Base-by-base conservation (phyloP, 2,797 vertebrate genomes). In the Eulemur mongoz region DNA sequence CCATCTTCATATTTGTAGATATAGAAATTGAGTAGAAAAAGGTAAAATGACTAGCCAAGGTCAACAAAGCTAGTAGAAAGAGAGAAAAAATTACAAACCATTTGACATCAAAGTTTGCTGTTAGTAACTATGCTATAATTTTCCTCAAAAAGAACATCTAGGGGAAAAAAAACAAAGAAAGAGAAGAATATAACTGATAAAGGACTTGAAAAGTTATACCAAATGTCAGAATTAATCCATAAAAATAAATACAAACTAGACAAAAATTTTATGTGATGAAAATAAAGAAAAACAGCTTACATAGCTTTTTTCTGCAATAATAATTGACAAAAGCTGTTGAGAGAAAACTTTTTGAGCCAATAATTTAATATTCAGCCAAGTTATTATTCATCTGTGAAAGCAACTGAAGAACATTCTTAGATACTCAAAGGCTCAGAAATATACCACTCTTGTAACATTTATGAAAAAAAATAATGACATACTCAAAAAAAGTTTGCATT, bases 261-360 rank as follows among this genome's bases (percentile, higher is more conserved):
- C 4, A 32, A 92, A 80, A 82, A 20, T 83, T 95, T 93, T 59
- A 72, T 43, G 40, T 93, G 50, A 70, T 81, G 18, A 82, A 52
- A 82, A 70, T 65, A 70, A 92, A 82, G 65, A 57, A 40, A 63
- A 72, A 75, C 40, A 69, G n/a, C 38, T 65, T 32, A 52, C 61
- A 70, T 14, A 72, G 43, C 15, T 70, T 76, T 81, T 70, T 89
- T 59, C 75, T 80, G 7, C 43, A 90, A 40, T 87, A 93, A 91
- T 75, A 96, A 83, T 73, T 72, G 79, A 27, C 45, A 90, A 96
- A 94, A 81, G 59, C 27, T 95, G 38, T 89, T 89, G 59, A 96
- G 57, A 54, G 35, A 91, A 69, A 93, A 89, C 25, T 57, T 91
- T 78, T 52, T 80, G 72, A 81, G 32, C 45, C 67, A 80, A 89